Conservation (phyloP, 1,140 invertebrate species). For the Nasonia longicornis region DNA sequence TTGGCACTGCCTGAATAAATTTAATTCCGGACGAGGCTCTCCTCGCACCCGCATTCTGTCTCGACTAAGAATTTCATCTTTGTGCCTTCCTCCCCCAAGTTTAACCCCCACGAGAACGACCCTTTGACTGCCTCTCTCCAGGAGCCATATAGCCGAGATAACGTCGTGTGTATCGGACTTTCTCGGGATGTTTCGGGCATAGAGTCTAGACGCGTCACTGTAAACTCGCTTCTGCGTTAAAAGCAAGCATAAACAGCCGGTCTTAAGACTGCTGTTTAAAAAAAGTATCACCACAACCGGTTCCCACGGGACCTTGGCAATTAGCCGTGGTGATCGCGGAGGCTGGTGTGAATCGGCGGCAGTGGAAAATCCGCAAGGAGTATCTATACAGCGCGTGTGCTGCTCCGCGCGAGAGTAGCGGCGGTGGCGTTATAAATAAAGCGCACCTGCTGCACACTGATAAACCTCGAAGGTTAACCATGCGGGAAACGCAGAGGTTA, state of each 20-base stretch:
- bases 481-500: slow-evolving; percentile 59
- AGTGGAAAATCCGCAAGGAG: background rate
- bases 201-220: background rate
- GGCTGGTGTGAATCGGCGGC: background rate
- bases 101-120: slow-evolving; percentile 29
- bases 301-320: background rate
- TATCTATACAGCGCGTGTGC: background rate
- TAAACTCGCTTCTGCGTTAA: background rate
- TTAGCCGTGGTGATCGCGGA: background rate
- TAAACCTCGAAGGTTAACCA: slow-evolving; percentile 58
- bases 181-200: background rate
- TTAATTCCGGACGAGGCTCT: slow-evolving; percentile 58
- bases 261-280: background rate
- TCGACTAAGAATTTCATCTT: slow-evolving; percentile 63
- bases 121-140: slow-evolving; percentile 42
- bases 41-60: slow-evolving; percentile 54
- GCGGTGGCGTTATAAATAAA: slow-evolving; percentile 57
- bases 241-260: background rate
- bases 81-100: slow-evolving; percentile 31
- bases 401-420: background rate
- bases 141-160: background rate
- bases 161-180: background rate
- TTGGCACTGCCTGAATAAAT: slow-evolving; percentile 65
- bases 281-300: background rate
- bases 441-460: slow-evolving; percentile 59